Conservation (phyloP, 35 echinoderm and acorn worm genomes). For the Lytechinus pictus region DNA sequence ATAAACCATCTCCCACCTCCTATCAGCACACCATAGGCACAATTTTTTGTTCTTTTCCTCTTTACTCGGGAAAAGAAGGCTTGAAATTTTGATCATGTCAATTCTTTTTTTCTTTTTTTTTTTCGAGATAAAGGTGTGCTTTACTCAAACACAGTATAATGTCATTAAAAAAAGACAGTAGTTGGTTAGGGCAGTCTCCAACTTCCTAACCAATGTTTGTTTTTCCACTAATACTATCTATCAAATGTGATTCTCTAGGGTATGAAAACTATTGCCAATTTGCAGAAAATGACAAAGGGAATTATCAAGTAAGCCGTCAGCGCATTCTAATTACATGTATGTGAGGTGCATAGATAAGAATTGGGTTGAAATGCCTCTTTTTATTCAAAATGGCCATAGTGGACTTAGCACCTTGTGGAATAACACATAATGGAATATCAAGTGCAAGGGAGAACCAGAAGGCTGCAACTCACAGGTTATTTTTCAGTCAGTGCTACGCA, state of each 20-base stretch:
- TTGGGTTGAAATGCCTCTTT: not conserved
- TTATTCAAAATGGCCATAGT: not conserved
- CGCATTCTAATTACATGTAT: not conserved
- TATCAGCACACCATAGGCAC: not conserved
- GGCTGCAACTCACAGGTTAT: not conserved
- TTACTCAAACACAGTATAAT: not conserved
- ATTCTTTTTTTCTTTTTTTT: not conserved
- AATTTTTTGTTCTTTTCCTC: not conserved
- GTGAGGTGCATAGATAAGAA: constrained; percentile 2
- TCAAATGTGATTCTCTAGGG: not conserved
- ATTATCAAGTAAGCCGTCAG: not conserved
- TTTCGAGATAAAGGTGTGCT: not conserved
- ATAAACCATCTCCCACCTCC: not conserved
- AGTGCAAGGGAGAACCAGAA: not conserved
- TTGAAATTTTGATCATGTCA: constrained; percentile 2
- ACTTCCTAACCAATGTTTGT: not conserved
- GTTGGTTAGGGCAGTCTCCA: not conserved
- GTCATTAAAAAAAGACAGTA: not conserved
- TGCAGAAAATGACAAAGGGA: not conserved
- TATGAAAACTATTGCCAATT: not conserved
- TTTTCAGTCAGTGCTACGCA: too few species aligned
- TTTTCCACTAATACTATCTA: not conserved
- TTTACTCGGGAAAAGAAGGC: constrained; percentile 1
- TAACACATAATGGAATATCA: not conserved
- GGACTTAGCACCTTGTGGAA: constrained; percentile 16